Conservation (phyloP, 1,140 invertebrate genomes). For the Drosophila hydei region DNA sequence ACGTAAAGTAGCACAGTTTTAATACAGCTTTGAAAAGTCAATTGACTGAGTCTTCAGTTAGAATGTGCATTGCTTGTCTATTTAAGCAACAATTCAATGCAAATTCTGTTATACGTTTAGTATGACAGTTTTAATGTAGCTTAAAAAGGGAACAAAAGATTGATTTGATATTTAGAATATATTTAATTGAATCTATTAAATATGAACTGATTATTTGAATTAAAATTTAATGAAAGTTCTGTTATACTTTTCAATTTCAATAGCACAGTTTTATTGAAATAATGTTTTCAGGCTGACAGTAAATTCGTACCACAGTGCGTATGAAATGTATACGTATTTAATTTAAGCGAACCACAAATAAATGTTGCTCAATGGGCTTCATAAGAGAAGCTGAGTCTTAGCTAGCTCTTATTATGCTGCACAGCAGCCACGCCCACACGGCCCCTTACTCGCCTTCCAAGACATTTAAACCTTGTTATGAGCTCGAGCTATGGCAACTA, state of each 20-base stretch:
- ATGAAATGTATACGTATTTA: constrained; percentile 20
- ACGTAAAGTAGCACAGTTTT: no score
- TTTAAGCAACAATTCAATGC: no score
- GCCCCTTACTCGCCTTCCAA: not conserved
- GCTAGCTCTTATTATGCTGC: constrained; percentile 9
- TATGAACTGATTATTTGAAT: no score
- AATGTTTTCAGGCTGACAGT: no score
- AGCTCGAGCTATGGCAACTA: constrained; percentile 28
- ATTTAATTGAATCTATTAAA: no score
- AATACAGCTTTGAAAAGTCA: no score
- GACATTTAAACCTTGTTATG: constrained; percentile 73
- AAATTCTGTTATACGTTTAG: no score
- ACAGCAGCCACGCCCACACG: not conserved
- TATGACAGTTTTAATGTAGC: no score
- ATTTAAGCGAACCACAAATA: constrained; percentile 13
- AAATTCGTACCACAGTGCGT: constrained; percentile 19
- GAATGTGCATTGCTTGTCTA: no score
- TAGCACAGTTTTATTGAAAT: not conserved
- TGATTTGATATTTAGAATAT: no score
- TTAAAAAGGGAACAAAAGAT: no score
- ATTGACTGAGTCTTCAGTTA: no score
- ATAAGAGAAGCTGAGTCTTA: constrained; percentile 24
- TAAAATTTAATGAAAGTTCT: not conserved
- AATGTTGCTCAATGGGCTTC: constrained; percentile 13
- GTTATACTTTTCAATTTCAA: not conserved